phyloP scores from a whole-genome alignment of 2,797 vertebrate genomes.

The Pseudochirops corinnae region DNA sequence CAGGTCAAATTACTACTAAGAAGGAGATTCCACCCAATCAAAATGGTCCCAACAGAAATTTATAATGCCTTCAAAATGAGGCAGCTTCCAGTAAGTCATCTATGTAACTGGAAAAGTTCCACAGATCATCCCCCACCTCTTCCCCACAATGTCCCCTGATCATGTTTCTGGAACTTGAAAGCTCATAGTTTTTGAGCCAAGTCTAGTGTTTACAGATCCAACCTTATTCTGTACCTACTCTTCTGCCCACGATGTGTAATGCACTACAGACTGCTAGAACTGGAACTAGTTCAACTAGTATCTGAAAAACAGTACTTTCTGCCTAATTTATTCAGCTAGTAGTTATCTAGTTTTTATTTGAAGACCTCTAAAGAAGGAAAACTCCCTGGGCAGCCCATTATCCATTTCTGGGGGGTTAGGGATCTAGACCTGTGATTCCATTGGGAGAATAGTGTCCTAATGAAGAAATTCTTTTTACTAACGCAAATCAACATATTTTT shows the following conservation, averaged over 20 bases:
- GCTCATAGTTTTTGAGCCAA: neutral
- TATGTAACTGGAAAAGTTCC: neutral
- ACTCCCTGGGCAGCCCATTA: neutral
- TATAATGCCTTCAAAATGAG: neutral
- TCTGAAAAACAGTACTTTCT: neutral
- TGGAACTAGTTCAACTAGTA: neutral
- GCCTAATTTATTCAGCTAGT: neutral
- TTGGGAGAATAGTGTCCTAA: neutral
- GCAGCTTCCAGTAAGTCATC: neutral
- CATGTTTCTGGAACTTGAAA: neutral
- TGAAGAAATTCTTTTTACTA: neutral
- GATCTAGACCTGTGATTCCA: neutral
- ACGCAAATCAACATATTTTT: neutral
- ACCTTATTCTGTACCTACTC: neutral
- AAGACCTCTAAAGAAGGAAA: neutral
- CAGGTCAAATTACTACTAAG: neutral
- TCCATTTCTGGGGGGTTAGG: neutral
- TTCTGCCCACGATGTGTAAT: neutral
- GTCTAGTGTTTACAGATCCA: neutral
- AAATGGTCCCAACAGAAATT: neutral
- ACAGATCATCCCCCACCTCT: neutral
- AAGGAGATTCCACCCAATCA: neutral
- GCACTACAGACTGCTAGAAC: neutral
- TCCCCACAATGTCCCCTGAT: neutral
- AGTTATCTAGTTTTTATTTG: neutral